Evolutionary conservation across 1,140 invertebrate genomes (phyloP).

Genomic region (Pseudomyrmex gracilis): DNA sequence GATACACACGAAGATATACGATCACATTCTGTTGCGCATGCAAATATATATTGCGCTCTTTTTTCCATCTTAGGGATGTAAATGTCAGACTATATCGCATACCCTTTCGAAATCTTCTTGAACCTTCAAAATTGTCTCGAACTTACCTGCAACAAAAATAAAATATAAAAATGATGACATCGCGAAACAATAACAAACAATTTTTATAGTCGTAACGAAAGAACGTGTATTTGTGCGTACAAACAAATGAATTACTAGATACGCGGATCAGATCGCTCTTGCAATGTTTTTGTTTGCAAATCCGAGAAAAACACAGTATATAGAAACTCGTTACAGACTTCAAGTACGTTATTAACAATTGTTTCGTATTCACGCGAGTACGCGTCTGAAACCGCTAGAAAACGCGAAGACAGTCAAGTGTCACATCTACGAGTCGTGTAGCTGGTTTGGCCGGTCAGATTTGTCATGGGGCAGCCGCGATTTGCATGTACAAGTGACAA

Average conservation of each 20-base stretch:
- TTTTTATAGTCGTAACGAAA: too few species aligned
- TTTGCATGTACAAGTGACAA: slow-evolving; percentile 72
- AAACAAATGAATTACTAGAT: too few species aligned
- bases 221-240: too few species aligned
- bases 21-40: not conserved
- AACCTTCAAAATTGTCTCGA: not conserved
- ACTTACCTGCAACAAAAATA: slow-evolving; percentile 19
- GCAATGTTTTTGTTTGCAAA: too few species aligned
- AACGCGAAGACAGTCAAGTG: slow-evolving; percentile 53
- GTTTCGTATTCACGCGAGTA: not conserved
- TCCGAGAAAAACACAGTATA: too few species aligned
- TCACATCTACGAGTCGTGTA: slow-evolving; percentile 23
- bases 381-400: slow-evolving; percentile 6
- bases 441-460: slow-evolving; percentile 60
- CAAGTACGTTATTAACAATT: not conserved
- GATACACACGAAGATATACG: not conserved
- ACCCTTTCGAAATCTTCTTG: not conserved
- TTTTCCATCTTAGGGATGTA: not conserved
- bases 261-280: too few species aligned
- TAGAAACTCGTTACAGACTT: too few species aligned
- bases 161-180: not conserved
- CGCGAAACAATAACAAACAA: too few species aligned
- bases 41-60: not conserved
- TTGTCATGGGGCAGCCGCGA: slow-evolving; percentile 55
- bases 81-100: slow-evolving; percentile 30